A percentile compares a stretch with the other conserved stretches of the same genome.
phyloP scores from a whole-genome alignment of 2,888 invertebrate species.

The Calliphora vomitoria region DNA sequence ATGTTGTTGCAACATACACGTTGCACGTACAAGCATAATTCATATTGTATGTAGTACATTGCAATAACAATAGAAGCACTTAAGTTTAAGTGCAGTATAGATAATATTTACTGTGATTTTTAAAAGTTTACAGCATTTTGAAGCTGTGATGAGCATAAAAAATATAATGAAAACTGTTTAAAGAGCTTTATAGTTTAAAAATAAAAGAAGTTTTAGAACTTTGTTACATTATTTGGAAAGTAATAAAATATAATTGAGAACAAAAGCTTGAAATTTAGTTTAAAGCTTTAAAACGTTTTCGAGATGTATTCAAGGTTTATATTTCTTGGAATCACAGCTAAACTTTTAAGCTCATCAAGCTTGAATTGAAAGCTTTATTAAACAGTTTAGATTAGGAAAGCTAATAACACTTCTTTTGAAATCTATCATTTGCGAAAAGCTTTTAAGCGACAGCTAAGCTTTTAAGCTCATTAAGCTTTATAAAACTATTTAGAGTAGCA shows the following conservation, averaged over 20 bases:
- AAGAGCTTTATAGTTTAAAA: background rate
- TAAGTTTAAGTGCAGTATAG: slow-evolving; percentile 59
- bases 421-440: background rate
- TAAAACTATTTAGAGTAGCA: background rate
- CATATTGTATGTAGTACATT: slow-evolving; percentile 18
- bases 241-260: too few species aligned
- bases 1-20: slow-evolving; percentile 54
- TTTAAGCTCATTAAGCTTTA: background rate
- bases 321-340: too few species aligned
- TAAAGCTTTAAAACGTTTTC: background rate
- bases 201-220: background rate
- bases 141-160: too few species aligned
- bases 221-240: too few species aligned
- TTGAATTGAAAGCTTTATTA: too few species aligned
- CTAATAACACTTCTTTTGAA: too few species aligned
- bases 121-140: background rate
- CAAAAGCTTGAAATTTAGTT: background rate
- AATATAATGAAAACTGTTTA: background rate
- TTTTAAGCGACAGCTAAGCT: too few species aligned
- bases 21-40: slow-evolving; percentile 37
- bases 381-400: background rate
- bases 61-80: slow-evolving; percentile 62
- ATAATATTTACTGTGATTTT: slow-evolving; percentile 25
- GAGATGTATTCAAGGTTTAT: too few species aligned
- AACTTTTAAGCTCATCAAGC: too few species aligned